Evolutionary conservation across 2,113 vertebrate species (phyloP).

Genomic region (Ameiurus melas): DNA sequence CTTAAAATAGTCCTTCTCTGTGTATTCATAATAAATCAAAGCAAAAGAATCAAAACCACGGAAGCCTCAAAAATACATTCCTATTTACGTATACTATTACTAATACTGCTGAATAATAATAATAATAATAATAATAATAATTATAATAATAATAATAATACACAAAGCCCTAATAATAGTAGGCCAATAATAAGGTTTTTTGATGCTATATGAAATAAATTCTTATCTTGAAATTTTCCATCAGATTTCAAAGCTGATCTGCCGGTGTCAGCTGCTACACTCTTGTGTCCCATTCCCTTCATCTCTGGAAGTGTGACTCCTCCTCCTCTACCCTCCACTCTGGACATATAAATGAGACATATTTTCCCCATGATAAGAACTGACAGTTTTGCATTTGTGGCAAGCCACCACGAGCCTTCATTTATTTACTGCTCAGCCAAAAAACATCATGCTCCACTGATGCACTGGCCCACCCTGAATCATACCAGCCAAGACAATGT

Average conservation of each 20-base stretch:
- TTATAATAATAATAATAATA: neutral
- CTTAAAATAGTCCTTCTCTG: neutral
- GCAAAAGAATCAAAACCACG: neutral
- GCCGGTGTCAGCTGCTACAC: neutral
- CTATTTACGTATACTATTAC: neutral
- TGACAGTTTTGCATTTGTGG: conserved; percentile 49
- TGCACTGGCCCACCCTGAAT: neutral
- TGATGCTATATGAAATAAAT: neutral
- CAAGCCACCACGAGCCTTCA: conserved; percentile 36
- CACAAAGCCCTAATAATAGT: neutral
- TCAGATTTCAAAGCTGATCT: neutral
- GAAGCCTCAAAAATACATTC: neutral
- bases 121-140: conserved; percentile 8
- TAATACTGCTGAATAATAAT: neutral
- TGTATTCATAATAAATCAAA: neutral
- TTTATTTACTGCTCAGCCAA: conserved; percentile 4
- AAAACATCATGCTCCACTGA: neutral
- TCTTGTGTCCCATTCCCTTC: neutral
- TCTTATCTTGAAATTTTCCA: neutral
- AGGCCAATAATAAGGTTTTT: neutral
- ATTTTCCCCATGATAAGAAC: conserved; percentile 32
- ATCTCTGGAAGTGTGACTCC: neutral
- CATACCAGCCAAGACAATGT: neutral
- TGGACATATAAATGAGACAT: conserved; percentile 45
- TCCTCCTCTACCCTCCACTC: neutral